Conservation (phyloP, 2,888 invertebrate genomes). For the Gibbula magus region DNA sequence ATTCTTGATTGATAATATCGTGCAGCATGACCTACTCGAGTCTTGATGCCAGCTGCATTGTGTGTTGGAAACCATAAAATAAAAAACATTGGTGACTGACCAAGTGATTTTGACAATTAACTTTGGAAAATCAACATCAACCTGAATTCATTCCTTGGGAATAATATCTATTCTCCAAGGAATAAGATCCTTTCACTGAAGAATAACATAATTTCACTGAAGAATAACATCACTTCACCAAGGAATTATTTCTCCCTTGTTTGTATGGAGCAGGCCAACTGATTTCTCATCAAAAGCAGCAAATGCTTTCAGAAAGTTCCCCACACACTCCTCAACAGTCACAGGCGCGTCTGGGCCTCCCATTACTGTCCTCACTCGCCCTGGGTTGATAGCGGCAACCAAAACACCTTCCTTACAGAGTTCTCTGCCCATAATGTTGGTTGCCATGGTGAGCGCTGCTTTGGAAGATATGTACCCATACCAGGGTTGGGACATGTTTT, state of each 20-base stretch:
- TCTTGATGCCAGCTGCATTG: too few relatives aligned
- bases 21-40: too few relatives aligned
- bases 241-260: constrained; percentile 25
- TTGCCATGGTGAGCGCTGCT: constrained; percentile 41
- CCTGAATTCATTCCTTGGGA: too few relatives aligned
- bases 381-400: constrained; percentile 35
- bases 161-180: too few relatives aligned
- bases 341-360: constrained; percentile 30
- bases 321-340: constrained; percentile 21
- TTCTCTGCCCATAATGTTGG: constrained; percentile 34
- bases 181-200: too few relatives aligned
- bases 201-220: too few relatives aligned
- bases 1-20: too few relatives aligned
- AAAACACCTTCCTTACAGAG: constrained; percentile 32
- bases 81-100: too few relatives aligned
- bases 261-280: constrained; percentile 23
- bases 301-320: constrained; percentile 23
- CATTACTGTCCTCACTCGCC: constrained; percentile 42
- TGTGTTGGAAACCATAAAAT: too few relatives aligned
- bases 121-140: too few relatives aligned
- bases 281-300: background rate
- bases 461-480: constrained; percentile 34
- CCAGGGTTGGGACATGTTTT: background rate
- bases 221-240: background rate
- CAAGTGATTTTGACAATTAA: too few relatives aligned